Base-by-base conservation (phyloP, 2,113 vertebrate genomes). In the Datnioides undecimradiatus region DNA sequence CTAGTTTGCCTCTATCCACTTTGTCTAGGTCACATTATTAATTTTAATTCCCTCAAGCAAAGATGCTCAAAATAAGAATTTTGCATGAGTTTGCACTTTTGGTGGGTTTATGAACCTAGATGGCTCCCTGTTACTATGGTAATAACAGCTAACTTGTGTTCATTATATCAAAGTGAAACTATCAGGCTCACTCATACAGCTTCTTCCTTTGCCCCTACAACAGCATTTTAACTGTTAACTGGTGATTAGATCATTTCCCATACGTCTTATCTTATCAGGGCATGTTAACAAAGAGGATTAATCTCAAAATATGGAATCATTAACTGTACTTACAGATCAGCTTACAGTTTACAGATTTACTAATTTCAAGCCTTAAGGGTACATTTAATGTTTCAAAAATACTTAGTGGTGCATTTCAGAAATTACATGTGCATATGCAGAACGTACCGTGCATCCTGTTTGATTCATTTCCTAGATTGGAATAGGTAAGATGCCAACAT, bases 1-100 rank as follows among this genome's bases (percentile, higher is more conserved):
- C 72, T 25, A 48, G 69, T 73, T 76, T 25, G 40, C 73, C 64
- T 82, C 76, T 60, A 23, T 62, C 72, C 73, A 34, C 71, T 89
- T 86, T 92, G 84, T 88, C 74, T 79, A 41, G 69, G 64, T 86
- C 87, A 79, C 31, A 29, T 81, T 58, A 87, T 83, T 73, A 68
- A 77, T 80, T 76, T 74, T 73, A 80, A 85, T 79, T 84, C 55
- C 78, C 70, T n/a, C 66, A 87, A 81, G 82, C 62, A 75, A 51
- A 71, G 55, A 59, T 38, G 25, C 25, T 72, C 21, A 38, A 77
- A 86, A 83, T 71, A 5, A 63, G 59, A 58, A 60, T 67, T 82
- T 21, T 82, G 48, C 45, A 23, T 51, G 73, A 49, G 34, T 71
- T 66, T 49, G 57, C 57, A 73, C 55, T 79, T 79, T 41, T 19